Conservation (phyloP, 2,888 invertebrate species). For the Prosopocoilus inquinatus region DNA sequence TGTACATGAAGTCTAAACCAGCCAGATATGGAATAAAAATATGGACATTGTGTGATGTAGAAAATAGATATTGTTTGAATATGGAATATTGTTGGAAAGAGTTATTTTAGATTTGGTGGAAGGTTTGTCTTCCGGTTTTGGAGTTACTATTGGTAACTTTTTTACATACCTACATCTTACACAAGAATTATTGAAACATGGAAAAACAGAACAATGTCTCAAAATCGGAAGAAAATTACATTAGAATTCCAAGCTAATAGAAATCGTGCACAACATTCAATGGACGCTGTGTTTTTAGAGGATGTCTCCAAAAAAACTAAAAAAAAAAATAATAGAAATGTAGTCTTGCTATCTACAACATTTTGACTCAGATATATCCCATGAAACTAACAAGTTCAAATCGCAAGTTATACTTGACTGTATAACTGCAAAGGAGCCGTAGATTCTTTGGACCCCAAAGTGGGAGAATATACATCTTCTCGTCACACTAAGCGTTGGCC, state of each 20-base stretch:
- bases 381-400: background rate
- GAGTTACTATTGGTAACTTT: background rate
- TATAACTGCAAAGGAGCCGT: background rate
- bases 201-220: background rate
- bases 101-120: background rate
- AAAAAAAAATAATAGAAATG: background rate
- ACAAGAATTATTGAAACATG: background rate
- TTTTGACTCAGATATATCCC: background rate
- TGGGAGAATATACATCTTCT: background rate
- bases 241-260: background rate
- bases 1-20: too few relatives aligned
- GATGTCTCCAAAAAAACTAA: background rate
- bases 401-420: background rate
- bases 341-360: background rate
- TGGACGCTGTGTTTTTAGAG: background rate
- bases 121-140: background rate
- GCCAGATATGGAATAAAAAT: background rate
- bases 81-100: background rate
- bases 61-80: background rate
- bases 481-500: background rate
- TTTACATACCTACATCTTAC: background rate
- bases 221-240: background rate
- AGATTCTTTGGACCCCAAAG: too few relatives aligned
- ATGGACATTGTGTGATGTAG: background rate
- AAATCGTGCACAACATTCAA: background rate